Conservation (phyloP, 1,140 invertebrate genomes). For the Calycopis cecrops region DNA sequence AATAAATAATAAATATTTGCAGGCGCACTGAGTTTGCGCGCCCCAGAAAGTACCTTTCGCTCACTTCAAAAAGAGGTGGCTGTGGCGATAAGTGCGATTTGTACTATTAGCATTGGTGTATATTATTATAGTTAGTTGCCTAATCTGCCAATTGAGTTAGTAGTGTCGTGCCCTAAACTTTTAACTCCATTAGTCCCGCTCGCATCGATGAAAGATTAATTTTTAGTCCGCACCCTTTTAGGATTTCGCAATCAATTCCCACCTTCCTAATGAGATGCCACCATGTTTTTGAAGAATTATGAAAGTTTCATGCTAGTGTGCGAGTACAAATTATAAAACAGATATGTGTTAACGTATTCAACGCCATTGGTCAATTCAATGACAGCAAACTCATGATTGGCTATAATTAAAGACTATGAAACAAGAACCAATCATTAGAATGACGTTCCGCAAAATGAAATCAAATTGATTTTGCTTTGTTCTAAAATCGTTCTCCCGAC, state of each 20-base stretch:
- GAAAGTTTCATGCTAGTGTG: constrained; percentile 3
- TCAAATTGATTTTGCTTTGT: constrained; percentile 4
- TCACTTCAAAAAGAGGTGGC: no score
- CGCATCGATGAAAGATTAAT: neutral
- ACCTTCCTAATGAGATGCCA: constrained; percentile 66
- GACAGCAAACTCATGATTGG: neutral
- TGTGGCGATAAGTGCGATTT: no score
- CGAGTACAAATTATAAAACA: neutral
- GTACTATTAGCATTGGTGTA: no score
- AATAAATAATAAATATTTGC: no score
- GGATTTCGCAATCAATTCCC: constrained; percentile 17
- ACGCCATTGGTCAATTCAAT: neutral
- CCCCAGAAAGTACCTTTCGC: no score
- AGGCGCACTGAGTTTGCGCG: no score
- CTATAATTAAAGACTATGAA: neutral
- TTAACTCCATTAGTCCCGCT: no score
- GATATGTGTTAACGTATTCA: neutral
- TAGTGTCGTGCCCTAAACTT: no score
- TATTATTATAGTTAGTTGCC: no score
- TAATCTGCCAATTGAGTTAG: no score
- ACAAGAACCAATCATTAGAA: neutral
- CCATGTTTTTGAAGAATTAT: constrained; percentile 57
- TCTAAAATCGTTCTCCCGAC: neutral
- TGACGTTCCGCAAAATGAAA: constrained; percentile 7
- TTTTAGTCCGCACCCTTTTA: neutral